A percentile compares a stretch with the other conserved stretches of the same genome.
phyloP scores from a whole-genome alignment of 1,140 invertebrate genomes.

The Hyles vespertilio region DNA sequence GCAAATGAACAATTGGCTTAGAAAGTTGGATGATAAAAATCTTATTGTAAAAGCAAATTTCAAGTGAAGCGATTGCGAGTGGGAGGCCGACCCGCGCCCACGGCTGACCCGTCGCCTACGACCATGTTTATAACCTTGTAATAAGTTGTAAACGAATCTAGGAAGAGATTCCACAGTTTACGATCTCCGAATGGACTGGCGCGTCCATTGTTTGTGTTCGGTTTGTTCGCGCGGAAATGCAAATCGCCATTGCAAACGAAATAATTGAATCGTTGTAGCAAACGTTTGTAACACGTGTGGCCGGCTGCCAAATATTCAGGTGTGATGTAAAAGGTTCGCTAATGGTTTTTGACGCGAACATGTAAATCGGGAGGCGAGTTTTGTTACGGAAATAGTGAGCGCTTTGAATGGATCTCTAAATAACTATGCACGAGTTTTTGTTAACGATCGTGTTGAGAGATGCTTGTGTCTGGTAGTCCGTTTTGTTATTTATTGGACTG shows the following conservation, averaged over 20 bases:
- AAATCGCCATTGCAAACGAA: constrained; percentile 8
- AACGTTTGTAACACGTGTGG: constrained; percentile 35
- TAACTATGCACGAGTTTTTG: too few species aligned
- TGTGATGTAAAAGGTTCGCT: constrained; percentile 24
- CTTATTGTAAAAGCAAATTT: constrained; percentile 7
- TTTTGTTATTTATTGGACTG: too few species aligned
- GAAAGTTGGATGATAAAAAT: too few species aligned
- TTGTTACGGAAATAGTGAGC: too few species aligned
- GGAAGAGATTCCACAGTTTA: constrained; percentile 52
- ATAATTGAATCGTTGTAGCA: constrained; percentile 41
- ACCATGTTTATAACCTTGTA: constrained; percentile 49
- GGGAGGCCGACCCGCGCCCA: constrained; percentile 39
- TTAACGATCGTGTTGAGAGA: too few species aligned
- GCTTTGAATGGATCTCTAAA: too few species aligned
- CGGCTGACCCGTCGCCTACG: constrained; percentile 34
- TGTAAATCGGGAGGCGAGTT: too few species aligned
- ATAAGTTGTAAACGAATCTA: constrained; percentile 49
- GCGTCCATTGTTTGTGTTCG: constrained; percentile 19
- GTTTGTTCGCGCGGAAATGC: constrained; percentile 9
- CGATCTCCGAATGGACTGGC: constrained; percentile 29
- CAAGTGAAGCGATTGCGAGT: constrained; percentile 8
- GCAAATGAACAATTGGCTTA: too few species aligned
- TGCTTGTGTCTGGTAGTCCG: too few species aligned
- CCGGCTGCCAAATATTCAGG: constrained; percentile 34
- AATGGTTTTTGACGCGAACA: too few species aligned